These are phyloP conservation scores for Dallia pectoralis DNA, from an alignment of 2,797 vertebrate species.

Conservation along the genomic window DNA sequence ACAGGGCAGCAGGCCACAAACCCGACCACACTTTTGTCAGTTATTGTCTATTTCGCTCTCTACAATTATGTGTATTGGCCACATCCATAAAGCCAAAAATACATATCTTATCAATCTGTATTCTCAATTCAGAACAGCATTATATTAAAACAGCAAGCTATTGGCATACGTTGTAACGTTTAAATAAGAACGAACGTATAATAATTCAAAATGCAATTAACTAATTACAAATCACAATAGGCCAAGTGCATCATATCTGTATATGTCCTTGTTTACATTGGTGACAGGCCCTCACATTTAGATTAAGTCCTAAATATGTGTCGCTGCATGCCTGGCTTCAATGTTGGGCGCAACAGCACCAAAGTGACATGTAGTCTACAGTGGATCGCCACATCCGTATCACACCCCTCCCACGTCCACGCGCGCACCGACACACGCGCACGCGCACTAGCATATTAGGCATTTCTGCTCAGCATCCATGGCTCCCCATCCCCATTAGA, in stretches of 20 bases:
- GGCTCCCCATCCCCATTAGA: constrained; percentile 73
- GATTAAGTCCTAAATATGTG: background rate
- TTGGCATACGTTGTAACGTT: background rate
- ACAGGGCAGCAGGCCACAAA: background rate
- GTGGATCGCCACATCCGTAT: constrained; percentile 53
- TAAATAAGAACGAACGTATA: background rate
- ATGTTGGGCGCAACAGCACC: constrained; percentile 37
- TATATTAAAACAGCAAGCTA: background rate
- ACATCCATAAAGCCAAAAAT: background rate
- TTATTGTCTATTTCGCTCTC: background rate
- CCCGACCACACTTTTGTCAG: background rate
- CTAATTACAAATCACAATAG: background rate
- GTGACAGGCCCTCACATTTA: background rate
- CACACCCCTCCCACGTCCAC: constrained; percentile 63
- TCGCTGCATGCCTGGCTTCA: background rate
- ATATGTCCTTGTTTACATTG: background rate
- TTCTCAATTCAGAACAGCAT: background rate
- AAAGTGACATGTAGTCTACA: too few species aligned
- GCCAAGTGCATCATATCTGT: background rate
- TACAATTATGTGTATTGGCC: background rate
- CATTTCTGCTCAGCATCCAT: constrained; percentile 66
- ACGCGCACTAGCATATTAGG: constrained; percentile 29
- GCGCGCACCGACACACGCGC: constrained; percentile 33
- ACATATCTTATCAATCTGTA: background rate
- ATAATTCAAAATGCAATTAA: background rate